Evolutionary conservation across 1,140 invertebrate genomes (phyloP), one percentile per base, ranked within the genome.

Genomic region (Octopus sinensis): DNA sequence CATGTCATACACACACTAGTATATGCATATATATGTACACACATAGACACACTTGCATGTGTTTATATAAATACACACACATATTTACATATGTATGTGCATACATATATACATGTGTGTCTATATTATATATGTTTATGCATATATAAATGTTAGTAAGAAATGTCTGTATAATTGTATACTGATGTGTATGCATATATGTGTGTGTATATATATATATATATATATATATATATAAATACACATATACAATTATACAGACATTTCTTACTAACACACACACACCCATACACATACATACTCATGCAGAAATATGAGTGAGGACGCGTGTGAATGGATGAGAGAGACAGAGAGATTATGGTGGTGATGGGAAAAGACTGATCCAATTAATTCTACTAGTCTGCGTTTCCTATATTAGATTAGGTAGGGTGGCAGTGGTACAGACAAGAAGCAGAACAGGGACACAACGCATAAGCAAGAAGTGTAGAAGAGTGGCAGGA

Each of bases 31-130:
- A 62, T 12, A 62, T 62, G 9, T 62, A 62, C 9, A 62, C 56
- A 62, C 56, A 62, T 62, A 7, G 7, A 62, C 56, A 62, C 56
- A 62, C 56, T 17, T 62, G 17, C 56, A 62, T 73, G 13, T 73
- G 13, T 73, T n/a, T 73, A 73, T 73, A 73, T 73, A 73, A n/a
- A 73, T 17, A 73, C 68, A 73, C 13, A 73, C 13, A 73, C 13
- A 73, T 17, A 73, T 17, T n/a, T 73, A 73, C 30, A 73, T 73
- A 73, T 73, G 30, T 17, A 73, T 13, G 3, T 13, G 13, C 13
- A 73, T 13, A 73, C 6, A 73, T 73, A 73, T 73, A 73, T 17
- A 73, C 13, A 71, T 62, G 56, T 62, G 56, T 62, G 56, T 62
- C 9, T 62, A 73, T 73, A 5, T 17, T 10, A 73, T 73, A 73